These are phyloP conservation scores for Psilanteris sp. DNA, from an alignment of 1,140 invertebrate genomes.

Conservation along the genomic window DNA sequence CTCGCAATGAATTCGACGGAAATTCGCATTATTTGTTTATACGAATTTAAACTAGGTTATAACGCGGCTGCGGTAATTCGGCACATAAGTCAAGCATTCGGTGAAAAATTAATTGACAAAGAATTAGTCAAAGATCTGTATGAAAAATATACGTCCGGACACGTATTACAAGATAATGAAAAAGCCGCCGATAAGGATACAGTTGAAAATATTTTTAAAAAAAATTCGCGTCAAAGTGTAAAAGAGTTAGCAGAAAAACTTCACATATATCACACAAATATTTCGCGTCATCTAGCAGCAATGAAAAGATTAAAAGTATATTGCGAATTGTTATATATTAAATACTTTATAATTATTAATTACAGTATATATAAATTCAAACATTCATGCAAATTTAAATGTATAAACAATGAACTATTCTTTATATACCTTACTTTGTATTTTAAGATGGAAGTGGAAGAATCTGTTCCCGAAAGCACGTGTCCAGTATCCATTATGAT, in stretches of 20 bases:
- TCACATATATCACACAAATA: conserved; percentile 40
- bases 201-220: conserved; percentile 17
- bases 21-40: conserved; percentile 46
- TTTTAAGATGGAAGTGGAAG: conserved; percentile 59
- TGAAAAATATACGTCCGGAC: conserved; percentile 13
- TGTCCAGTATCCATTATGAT: not conserved
- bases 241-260: conserved; percentile 26
- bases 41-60: conserved; percentile 55
- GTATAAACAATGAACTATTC: too few species aligned
- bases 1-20: conserved; percentile 28
- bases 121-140: conserved; percentile 25
- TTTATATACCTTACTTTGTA: not conserved
- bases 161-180: not conserved
- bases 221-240: conserved; percentile 18
- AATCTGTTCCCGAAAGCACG: conserved; percentile 47
- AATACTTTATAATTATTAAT: too few species aligned
- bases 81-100: conserved; percentile 38
- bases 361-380: too few species aligned
- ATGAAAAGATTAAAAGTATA: conserved; percentile 34
- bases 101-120: conserved; percentile 17
- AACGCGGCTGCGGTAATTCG: conserved; percentile 40
- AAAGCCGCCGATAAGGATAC: conserved; percentile 19
- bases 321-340: too few species aligned
- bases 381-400: too few species aligned
- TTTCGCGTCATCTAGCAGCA: conserved; percentile 44